Percentiles rank a stretch among this genome's conserved stretches.
Evolutionary conservation across 2,888 invertebrate genomes (phyloP).

Genomic region (Strigamia transsilvanica): DNA sequence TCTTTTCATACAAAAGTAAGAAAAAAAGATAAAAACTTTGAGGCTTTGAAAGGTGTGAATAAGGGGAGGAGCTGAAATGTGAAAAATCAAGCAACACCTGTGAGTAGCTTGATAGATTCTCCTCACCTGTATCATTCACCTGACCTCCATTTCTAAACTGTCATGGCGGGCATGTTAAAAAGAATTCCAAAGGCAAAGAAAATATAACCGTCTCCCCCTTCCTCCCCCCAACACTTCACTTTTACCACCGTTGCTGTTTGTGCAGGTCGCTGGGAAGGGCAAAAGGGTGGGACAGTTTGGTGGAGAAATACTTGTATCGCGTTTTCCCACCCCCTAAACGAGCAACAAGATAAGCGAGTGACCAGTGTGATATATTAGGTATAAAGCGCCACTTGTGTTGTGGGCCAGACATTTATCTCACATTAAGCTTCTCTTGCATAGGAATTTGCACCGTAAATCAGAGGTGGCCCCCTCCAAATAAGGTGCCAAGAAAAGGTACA

Average conservation of each 20-base stretch:
- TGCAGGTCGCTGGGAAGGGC: slow-evolving; percentile 18
- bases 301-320: background rate
- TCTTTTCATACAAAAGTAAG: background rate
- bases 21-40: background rate
- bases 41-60: background rate
- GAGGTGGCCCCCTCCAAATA: slow-evolving; percentile 52
- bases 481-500: slow-evolving; percentile 51
- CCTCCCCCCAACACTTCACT: slow-evolving; percentile 2
- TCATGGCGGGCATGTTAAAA: slow-evolving; percentile 13
- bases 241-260: slow-evolving; percentile 17
- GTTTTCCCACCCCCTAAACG: slow-evolving; percentile 21
- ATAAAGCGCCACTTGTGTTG: slow-evolving; percentile 30
- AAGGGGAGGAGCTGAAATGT: background rate
- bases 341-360: slow-evolving; percentile 30
- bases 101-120: slow-evolving; percentile 12
- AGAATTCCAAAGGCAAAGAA: slow-evolving; percentile 17
- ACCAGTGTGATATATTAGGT: slow-evolving; percentile 26
- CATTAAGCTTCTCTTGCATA: slow-evolving; percentile 53
- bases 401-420: slow-evolving; percentile 51
- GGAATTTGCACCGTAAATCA: slow-evolving; percentile 53
- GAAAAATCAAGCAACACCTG: slow-evolving; percentile 30
- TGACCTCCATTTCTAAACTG: slow-evolving; percentile 30
- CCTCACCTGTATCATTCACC: slow-evolving; percentile 21
- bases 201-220: background rate
- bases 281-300: slow-evolving; percentile 30